Base-by-base conservation (phyloP, 2,797 vertebrate genomes). In the Lophius americanus region DNA sequence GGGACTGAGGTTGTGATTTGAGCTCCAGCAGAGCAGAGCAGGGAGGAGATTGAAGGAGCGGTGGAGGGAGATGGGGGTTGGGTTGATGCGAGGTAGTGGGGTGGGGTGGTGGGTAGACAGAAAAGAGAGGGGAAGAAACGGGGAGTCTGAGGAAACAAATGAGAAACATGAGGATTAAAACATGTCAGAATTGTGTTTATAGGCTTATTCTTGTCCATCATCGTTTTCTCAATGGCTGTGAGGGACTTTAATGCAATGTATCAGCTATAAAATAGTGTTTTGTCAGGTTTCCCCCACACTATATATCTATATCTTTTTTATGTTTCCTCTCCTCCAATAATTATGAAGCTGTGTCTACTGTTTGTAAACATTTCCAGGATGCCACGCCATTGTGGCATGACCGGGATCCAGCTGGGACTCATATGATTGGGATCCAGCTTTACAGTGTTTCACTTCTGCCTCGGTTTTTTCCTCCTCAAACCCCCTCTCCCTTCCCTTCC, bases 21-120 rank as follows among this genome's bases (percentile, higher is more conserved):
- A 92, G 91, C 91, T 93, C 92, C 92, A 93, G 90, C 90, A 93
- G 91, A 91, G 92, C 93, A 93, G 85, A 90, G 89, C 91, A 91
- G 88, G 90, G 89, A 91, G 88, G 90, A 90, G 89, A 89, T 84
- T 75, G 86, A 85, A 87, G 81, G 84, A 76, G 73, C 76, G 73
- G 54, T 35, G 68, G 57, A 56, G 68, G 55, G 51, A 51, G 52
- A 36, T 11, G 51, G 38, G 57, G 56, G 56, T 42, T 49, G 68
- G 41, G 68, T 36, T 41, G 48, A 50, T 62, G 68, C 51, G 68
- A 32, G 53, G 61, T 35, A 44, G 54, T 9, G 50, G 41, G 23
- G 36, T 1, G 39, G 53, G 54, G 12, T 53, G 39, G 63, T 11
- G 46, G 64, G 70, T 65, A 85, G 60, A 11, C 70, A 73, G 76